phyloP scores from a whole-genome alignment of 1,140 invertebrate species.

The Berghia stephanieae region DNA sequence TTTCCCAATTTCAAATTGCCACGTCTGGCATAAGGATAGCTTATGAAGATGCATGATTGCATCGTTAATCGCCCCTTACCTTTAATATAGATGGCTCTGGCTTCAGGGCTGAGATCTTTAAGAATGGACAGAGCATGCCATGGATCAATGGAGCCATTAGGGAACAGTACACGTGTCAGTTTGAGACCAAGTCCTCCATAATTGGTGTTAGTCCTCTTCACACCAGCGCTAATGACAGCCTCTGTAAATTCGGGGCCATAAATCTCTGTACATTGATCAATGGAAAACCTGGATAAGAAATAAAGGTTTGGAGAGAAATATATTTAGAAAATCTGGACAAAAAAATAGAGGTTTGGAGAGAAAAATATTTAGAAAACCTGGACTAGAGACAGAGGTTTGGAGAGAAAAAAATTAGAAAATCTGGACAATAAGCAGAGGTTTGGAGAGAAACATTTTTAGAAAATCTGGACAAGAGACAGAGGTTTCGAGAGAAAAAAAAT shows the following conservation, averaged over 20 bases:
- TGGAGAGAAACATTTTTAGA: not conserved
- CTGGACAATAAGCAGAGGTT: conserved; percentile 58
- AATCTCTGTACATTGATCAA: conserved; percentile 84
- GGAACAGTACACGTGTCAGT: conserved; percentile 81
- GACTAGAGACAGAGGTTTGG: no score
- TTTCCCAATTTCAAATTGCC: not conserved
- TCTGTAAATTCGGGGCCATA: conserved; percentile 75
- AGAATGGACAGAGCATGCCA: conserved; percentile 84
- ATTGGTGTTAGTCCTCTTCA: conserved; percentile 78
- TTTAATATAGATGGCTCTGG: conserved; percentile 63
- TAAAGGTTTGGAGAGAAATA: not conserved
- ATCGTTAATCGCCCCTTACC: conserved; percentile 52
- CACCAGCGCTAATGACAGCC: conserved; percentile 72
- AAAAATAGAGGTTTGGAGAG: not conserved
- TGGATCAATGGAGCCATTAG: conserved; percentile 91
- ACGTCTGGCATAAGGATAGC: not conserved
- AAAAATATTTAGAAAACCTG: no score
- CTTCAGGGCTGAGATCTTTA: conserved; percentile 50
- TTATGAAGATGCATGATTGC: not conserved
- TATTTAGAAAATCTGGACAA: not conserved
- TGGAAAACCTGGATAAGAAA: conserved; percentile 74
- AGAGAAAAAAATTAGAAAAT: no score
- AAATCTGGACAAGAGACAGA: not conserved
- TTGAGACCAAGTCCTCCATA: conserved; percentile 82
- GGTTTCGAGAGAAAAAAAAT: no score